These are phyloP conservation scores for Brachypodius melanocephalos DNA, from an alignment of 2,113 vertebrate genomes.

Conservation along the genomic window DNA sequence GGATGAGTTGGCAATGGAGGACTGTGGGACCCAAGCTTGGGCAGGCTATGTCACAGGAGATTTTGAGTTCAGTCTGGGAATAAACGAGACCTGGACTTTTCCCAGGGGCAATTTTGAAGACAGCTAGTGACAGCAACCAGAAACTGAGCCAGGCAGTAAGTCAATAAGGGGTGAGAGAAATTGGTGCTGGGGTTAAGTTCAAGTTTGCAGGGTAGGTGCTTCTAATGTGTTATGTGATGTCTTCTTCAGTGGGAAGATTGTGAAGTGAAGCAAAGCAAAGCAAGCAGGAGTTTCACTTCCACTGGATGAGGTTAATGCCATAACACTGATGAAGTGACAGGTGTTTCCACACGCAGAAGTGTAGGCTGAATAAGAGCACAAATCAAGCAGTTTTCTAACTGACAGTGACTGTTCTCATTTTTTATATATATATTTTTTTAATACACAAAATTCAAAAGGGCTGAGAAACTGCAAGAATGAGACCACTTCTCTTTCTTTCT, in stretches of 20 bases:
- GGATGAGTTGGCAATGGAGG: accelerated
- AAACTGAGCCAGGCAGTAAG: background rate
- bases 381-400: background rate
- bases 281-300: background rate
- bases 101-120: background rate
- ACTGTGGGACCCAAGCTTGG: background rate
- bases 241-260: background rate
- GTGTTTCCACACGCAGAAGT: background rate
- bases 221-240: background rate
- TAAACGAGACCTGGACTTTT: accelerated
- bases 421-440: background rate
- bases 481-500: background rate
- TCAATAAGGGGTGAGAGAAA: background rate
- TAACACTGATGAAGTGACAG: background rate
- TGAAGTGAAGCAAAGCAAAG: background rate
- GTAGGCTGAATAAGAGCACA: background rate
- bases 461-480: background rate
- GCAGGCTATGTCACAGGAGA: background rate
- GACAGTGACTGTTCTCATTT: background rate
- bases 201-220: background rate
- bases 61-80: background rate
- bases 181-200: background rate
- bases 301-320: background rate
- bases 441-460: background rate
- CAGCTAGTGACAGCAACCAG: background rate